Evolutionary conservation across 2,888 invertebrate genomes (phyloP), one percentile per base, ranked within the genome.

Genomic region (Oxycera nigricornis): DNA sequence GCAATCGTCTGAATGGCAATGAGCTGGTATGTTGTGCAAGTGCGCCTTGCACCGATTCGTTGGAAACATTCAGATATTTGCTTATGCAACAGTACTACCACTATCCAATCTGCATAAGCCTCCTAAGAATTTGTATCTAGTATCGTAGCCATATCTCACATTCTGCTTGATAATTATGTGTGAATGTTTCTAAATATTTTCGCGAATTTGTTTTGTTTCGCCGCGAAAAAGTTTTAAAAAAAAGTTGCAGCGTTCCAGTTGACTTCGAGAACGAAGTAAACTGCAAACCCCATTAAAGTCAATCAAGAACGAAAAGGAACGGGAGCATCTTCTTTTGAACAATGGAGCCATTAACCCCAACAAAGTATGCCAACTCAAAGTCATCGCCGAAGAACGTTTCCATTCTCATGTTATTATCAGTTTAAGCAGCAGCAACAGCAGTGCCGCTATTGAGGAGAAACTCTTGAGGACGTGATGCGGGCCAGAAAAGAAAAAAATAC

Each of bases 271-370:
- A 55, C 20, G 6, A 24, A 17, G 11, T 20, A 24, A 55, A 55
- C 20, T 24, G 17, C 24, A 24, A 55, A 55, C 11, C 55, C 11
- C 24, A 55, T 55, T 24, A 55, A 55, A 55, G 59, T 17, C 14
- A 59, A 59, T 59, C 2, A 22, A 59, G 59, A 59, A 28, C 59
- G 6, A 20, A 30, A 11, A 59, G 59, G 28, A 59, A 4, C 28
- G 24, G 30, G 30, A 30, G 7, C 59, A 59, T 59, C 59, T 55
- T 55, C 22, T 7, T 6, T 30, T 14, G 30, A 22, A 59, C 59
- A 59, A 59, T 59, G 59, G 30, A 59, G 59, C 59, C 30, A 59
- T 59, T 59, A 59, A 59, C 59, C 59, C 59, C 59, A 28, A 30
- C 59, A 28, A 28, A 30, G 11, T 14, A 17, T n/a, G 20, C 24